These are phyloP conservation scores for Garra rufa DNA, from an alignment of 2,113 vertebrate species.

Conservation along the genomic window DNA sequence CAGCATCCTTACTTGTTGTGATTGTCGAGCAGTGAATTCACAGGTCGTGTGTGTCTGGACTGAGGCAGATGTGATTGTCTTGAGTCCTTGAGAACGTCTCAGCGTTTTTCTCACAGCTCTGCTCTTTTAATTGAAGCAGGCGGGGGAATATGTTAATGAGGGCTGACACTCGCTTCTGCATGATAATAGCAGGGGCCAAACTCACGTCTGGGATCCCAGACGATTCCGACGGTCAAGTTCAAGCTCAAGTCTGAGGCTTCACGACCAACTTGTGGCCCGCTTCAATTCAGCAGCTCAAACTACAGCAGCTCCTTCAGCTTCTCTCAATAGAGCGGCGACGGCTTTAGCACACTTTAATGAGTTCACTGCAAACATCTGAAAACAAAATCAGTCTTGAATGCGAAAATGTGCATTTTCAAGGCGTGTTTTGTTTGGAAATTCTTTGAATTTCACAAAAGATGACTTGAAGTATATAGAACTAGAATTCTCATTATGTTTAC, in stretches of 20 bases:
- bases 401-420: neutral
- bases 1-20: neutral
- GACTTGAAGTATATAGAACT: neutral
- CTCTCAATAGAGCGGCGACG: too few species aligned
- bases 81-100: slow-evolving; percentile 58
- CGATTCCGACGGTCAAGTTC: slow-evolving; percentile 80
- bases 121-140: slow-evolving; percentile 73
- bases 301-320: neutral
- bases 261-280: neutral
- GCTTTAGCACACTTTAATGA: neutral
- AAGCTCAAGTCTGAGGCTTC: slow-evolving; percentile 72
- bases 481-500: neutral
- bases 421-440: neutral
- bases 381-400: neutral
- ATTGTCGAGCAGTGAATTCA: slow-evolving; percentile 22
- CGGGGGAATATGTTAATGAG: slow-evolving; percentile 79
- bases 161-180: slow-evolving; percentile 74
- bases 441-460: neutral
- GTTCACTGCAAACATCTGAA: neutral
- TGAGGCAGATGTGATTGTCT: slow-evolving; percentile 21
- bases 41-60: neutral
- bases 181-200: slow-evolving; percentile 70
- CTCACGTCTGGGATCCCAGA: slow-evolving; percentile 74
- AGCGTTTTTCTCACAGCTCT: slow-evolving; percentile 53
- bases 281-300: neutral